Percentiles rank a stretch among this genome's conserved stretches.
phyloP scores from a whole-genome alignment of 2,888 invertebrate genomes.

The Mellilla xanthometata region DNA sequence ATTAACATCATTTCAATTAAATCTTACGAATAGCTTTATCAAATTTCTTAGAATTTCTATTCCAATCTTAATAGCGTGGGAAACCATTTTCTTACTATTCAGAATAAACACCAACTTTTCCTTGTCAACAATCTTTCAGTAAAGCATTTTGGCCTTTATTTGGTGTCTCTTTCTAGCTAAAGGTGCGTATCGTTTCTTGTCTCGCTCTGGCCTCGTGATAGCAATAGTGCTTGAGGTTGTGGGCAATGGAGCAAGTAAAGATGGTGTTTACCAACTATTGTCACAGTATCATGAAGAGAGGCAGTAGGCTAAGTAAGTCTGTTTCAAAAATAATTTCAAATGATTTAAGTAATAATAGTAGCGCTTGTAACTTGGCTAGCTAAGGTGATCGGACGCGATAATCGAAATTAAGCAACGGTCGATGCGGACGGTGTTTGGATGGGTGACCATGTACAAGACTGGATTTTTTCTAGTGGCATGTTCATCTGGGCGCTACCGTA shows the following conservation, averaged over 20 bases:
- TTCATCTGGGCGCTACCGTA: too few relatives aligned
- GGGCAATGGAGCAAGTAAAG: slow-evolving; percentile 15
- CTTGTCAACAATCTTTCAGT: slow-evolving; percentile 10
- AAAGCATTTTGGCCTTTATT: background rate
- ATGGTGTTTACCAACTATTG: slow-evolving; percentile 15
- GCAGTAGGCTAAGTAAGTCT: background rate
- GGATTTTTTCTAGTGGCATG: too few relatives aligned
- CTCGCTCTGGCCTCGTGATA: slow-evolving; percentile 14
- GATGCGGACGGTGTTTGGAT: too few relatives aligned
- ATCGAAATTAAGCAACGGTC: too few relatives aligned
- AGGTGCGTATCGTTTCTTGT: background rate
- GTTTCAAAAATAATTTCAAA: too few relatives aligned
- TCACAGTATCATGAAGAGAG: background rate
- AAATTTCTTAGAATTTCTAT: background rate
- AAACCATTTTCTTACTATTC: background rate
- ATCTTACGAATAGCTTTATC: background rate
- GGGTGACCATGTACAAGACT: too few relatives aligned
- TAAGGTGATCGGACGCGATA: too few relatives aligned
- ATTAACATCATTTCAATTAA: background rate
- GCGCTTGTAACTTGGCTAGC: too few relatives aligned
- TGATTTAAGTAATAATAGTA: too few relatives aligned
- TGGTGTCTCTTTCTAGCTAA: slow-evolving; percentile 2
- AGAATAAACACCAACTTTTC: slow-evolving; percentile 9
- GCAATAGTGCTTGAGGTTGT: slow-evolving; percentile 11
- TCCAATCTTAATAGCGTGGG: background rate